Conservation (phyloP, 2,888 invertebrate genomes). For the Euproctis similis region DNA sequence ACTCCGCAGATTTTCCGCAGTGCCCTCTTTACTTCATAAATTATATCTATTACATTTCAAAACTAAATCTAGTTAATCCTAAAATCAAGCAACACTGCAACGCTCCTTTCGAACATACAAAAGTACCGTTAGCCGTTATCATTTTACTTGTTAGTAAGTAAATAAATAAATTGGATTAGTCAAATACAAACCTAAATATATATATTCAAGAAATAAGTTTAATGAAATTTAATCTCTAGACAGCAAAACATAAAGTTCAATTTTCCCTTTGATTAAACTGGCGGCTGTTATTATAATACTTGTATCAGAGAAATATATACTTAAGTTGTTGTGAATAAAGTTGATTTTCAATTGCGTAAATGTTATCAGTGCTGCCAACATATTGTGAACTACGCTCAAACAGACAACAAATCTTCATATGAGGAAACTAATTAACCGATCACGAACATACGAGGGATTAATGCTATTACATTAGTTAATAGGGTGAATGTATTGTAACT, state of each 20-base stretch:
- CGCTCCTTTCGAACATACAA: constrained; percentile 1
- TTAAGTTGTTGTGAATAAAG: constrained; percentile 2
- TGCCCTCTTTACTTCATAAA: no score
- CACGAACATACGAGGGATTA: constrained; percentile 43
- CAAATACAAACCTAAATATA: constrained; percentile 19
- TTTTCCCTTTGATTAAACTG: neutral
- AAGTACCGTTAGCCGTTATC: constrained; percentile 13
- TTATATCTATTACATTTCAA: no score
- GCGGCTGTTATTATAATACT: neutral
- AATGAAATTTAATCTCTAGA: constrained; percentile 5
- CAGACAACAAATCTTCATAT: constrained; percentile 43
- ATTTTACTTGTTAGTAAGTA: constrained; percentile 17
- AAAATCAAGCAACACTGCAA: neutral
- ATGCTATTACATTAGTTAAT: constrained; percentile 51
- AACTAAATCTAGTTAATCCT: no score
- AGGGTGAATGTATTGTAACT: no score
- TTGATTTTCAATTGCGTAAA: constrained; percentile 5
- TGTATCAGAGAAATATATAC: constrained; percentile 1
- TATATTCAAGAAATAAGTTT: constrained; percentile 10
- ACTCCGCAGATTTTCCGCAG: no score
- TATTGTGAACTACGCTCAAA: constrained; percentile 15
- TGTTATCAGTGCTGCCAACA: constrained; percentile 9
- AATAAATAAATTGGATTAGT: constrained; percentile 23
- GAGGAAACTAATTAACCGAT: constrained; percentile 52
- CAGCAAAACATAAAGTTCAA: neutral